Evolutionary conservation across 2,797 vertebrate species (phyloP), one percentile per base, ranked within the genome.

Genomic region (Scomberomorus guttatus): DNA sequence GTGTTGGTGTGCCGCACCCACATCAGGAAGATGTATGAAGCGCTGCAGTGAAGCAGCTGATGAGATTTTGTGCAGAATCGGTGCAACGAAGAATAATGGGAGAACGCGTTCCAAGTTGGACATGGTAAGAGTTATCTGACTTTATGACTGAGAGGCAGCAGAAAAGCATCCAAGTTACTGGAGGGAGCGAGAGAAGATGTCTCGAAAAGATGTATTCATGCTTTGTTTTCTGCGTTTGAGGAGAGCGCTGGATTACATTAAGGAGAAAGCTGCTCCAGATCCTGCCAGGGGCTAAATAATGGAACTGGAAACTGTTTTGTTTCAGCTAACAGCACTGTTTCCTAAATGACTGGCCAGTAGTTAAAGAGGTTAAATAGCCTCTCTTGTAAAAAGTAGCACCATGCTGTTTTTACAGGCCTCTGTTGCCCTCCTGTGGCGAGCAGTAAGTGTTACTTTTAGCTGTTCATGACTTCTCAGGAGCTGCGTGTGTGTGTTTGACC

Each of bases 381-480:
- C 69, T 55, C 74, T 88, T 81, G 68, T 89, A 84, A 90, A 93
- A 83, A 59, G 52, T 2, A 64, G 82, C 59, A 10, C 5, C 83
- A 52, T 65, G 74, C 80, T 74, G 82, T 51, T 81, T 93, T 88
- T 83, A 89, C 68, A 39, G 73, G 82, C 52, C 86, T 94, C 70
- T 93, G 84, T 90, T 92, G 92, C 92, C 93, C 88, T 82, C 91
- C 89, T 90, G 89, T 93, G 94, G 93, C 1, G 52, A 90, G 27
- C 70, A 57, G 50, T 9, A 65, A 84, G 66, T 34, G 17, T 82
- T 87, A 73, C 84, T 69, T 51, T 75, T 65, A 85, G 64, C 25
- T 12, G 39, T 60, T 64, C 52, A 65, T 42, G 44, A 48, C 39
- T 66, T 46, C 69, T 71, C 68, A 55, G 50, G 72, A 77, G 82